Evolutionary conservation across 2,888 invertebrate genomes (phyloP), one percentile per base, ranked within the genome.

Genomic region (Portevinia maculata): DNA sequence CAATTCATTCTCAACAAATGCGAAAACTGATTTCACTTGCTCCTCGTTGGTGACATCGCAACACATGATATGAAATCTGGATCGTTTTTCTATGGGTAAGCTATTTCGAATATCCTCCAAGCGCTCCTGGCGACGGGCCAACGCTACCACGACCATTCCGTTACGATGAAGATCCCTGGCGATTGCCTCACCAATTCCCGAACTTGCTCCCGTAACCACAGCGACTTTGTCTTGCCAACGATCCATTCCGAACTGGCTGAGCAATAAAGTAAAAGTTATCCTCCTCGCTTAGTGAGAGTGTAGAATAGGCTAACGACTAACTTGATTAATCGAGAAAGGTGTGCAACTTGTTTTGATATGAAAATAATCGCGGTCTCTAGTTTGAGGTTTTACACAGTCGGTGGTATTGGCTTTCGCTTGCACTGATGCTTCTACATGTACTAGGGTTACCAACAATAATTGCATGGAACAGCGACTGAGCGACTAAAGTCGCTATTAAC

Each of bases 11-110:
- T 92, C 91, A 50, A 92, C 90, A 88, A 89, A 91, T 32, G 88
- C 86, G 86, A 94, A 94, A 15, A 92, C 90, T 0, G 87, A 87
- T 44, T 91, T 84, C 32, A 94, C 92, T 1, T 93, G 91, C 1
- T 91, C 89, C 85, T 93, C 93, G 11, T 91, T 89, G 13, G 88
- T 88, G 0, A 93, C 87, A 85, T 94, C 93, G 85, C 93, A 93
- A 71, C 89, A 86, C 60, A 89, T 84, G 0, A 89, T 87, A 71
- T 91, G 87, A 30, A 92, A 89, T 7, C 88, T 86, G 0, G 81
- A 85, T 75, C 46, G 73, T 30, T 73, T 55, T 17, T 78, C 71
- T 1, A 73, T 78, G 0, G 83, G 78, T 8, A 83, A 50, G 17
- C 65, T 76, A 0, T 59, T 15, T 8, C 78, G 71, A 32, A 78